Evolutionary conservation across 1,140 invertebrate species (phyloP).

Genomic region (Scaptomyza pallida): DNA sequence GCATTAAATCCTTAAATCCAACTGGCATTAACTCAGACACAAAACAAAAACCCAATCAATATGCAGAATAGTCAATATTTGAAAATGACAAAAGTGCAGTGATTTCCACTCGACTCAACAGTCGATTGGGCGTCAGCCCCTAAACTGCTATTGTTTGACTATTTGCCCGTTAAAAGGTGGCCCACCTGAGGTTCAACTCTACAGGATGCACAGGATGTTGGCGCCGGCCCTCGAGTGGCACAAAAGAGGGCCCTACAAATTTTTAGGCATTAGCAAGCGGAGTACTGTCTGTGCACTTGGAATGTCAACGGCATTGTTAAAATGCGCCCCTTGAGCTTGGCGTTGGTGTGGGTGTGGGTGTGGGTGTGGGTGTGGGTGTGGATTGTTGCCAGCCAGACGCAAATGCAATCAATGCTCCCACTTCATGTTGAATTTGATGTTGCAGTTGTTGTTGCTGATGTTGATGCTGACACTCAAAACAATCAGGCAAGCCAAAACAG

Average conservation of each 20-base stretch:
- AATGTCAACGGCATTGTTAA: constrained; percentile 65
- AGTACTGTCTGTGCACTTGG: constrained; percentile 50
- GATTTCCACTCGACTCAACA: constrained; percentile 57
- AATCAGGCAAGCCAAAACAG: constrained; percentile 72
- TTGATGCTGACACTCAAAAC: constrained; percentile 64
- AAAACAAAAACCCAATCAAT: constrained; percentile 66
- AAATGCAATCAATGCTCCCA: constrained; percentile 75
- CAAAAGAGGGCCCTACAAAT: constrained; percentile 59
- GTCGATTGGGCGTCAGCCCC: constrained; percentile 37
- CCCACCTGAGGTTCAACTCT: neutral
- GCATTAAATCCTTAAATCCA: constrained; percentile 23
- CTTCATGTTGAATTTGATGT: constrained; percentile 37
- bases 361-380: constrained; percentile 33
- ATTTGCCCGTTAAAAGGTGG: constrained; percentile 42
- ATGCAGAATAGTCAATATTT: constrained; percentile 76
- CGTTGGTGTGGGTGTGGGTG: constrained; percentile 22
- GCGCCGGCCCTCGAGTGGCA: constrained; percentile 49
- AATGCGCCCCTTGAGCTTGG: constrained; percentile 21
- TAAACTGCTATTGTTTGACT: constrained; percentile 70
- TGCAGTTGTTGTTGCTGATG: constrained; percentile 6
- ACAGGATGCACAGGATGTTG: constrained; percentile 27
- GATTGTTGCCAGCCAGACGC: constrained; percentile 43
- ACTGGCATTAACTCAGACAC: neutral
- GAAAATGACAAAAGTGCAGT: constrained; percentile 47
- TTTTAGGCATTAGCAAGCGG: constrained; percentile 75